Evolutionary conservation across 2,113 vertebrate genomes (phyloP), one percentile per base, ranked within the genome.

Genomic region (Boleophthalmus pectinirostris): DNA sequence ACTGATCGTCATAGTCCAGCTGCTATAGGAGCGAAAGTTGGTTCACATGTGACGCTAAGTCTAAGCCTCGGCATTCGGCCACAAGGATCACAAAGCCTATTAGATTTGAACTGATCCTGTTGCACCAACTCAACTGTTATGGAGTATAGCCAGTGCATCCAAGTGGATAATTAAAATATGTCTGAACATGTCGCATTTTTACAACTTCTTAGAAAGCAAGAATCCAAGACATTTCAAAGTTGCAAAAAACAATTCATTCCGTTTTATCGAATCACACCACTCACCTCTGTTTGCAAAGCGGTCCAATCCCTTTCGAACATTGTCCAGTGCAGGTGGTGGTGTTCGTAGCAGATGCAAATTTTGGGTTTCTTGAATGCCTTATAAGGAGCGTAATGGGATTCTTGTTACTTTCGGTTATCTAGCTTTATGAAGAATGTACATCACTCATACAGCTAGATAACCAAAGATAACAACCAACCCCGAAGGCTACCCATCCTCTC

Each of bases 381-480:
- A 93, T 92, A 94, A 96, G 97, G 95, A 94, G 97, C 95, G 97
- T 96, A 97, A 95, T 97, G 96, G 96, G 97, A 96, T 96, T 97
- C 95, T 98, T 96, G 95, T 96, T 95, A 95, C 94, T 95, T 95
- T 95, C 94, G 94, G 94, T 95, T 95, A 95, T 95, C 94, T 95
- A 95, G 94, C 94, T 94, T 94, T 94, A 94, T 94, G 92, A 93
- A 93, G 92, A 93, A 92, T 91, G 82, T 87, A 94, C 89, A 92
- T 86, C 95, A 98, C 96, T 98, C 97, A 99, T 99, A 98, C 97
- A 98, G 97, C 97, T 99, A 99, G 97, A 99, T 98, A 99, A 99
- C 96, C 96, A 98, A 98, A 98, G 96, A 99, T 98, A 99, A 98
- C 97, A 99, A 97, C 86, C 80, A 88, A 95, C 95, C 95, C 95